Base-by-base conservation (phyloP, 1,140 invertebrate genomes). In the Himalopsyche phryganea region DNA sequence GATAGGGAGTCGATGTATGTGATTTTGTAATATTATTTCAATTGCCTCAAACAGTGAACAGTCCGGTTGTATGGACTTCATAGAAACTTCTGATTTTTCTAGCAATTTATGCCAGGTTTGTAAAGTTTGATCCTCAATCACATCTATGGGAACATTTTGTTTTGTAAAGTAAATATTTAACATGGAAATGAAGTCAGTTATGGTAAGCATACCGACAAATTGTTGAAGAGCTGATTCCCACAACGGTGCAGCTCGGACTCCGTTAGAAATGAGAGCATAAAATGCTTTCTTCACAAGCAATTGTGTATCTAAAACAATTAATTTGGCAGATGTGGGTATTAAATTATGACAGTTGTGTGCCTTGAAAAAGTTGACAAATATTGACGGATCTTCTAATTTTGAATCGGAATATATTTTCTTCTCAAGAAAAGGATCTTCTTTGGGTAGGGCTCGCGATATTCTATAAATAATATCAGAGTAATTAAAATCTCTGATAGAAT, bases 161-260 rank as follows among this genome's bases (percentile, higher is more conserved):
- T 91, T 92, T 67, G 91, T 96, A 77, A 98, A 96, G 79, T 98
- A 96, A 86, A 95, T 97, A 76, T 95, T 88, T 50, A 98, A 80
- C 68, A 99, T 98, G 75, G 95, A 94, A 68, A 99, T 99, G 73
- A 99, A 99, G 78, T 99, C 98, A 46, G 98, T 99, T 66, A 99
- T 98, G 28, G 98, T 99, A 46, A 99, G 80, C 96, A 99, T 98
- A 42, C 96, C 92, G 23, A 93, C 89, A 70, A 89, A 99, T 70
- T 90, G 83, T 73, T 98, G 95, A 65, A 86, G 84, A 44, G 81
- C 79, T 57, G 89, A 94, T 71, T 99, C 95, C 96, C 96, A 99
- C 19, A 99, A 78, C 0, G 96, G 96, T n/a, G 98, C 97, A 10
- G 97, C 96, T 67, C 96, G 83, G 0, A 99, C 95, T 35, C 91